Evolutionary conservation across 2,888 invertebrate genomes (phyloP), one percentile per base, ranked within the genome.

Genomic region (Tanypteryx hageni): DNA sequence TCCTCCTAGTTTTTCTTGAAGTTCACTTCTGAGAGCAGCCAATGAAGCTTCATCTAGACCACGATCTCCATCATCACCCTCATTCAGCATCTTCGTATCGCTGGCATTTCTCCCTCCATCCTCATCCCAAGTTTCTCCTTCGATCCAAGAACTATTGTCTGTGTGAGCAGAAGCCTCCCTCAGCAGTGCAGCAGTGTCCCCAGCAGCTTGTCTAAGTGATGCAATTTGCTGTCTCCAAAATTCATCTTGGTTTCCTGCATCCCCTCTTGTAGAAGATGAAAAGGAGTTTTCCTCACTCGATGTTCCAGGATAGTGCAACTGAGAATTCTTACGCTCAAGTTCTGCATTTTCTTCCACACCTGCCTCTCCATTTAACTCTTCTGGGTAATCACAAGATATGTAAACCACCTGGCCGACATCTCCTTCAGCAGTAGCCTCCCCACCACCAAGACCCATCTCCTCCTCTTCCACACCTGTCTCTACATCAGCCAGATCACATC

Each of bases 21-120:
- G 94, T 94, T 97, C 97, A 94, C 97, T 97, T 93, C 97, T 95
- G 93, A 97, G 96, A 0, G 97, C 97, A 76, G 96, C 96, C 94
- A 97, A 97, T 93, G 97, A 96, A 94, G 97, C 97, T 94, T 97
- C 97, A 94, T 97, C 97, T 93, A 97, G 95, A 27, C 96, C 96
- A 92, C 96, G 96, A 0, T 96, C 96, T 31, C 96, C 96, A 92
- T 93, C 96, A 92, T 94, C 59, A 18, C 64, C 64, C 14, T 27
- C 85, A n/a, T n/a, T 22, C 14, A n/a, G 22, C 16, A 31, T 68
- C 5, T 68, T 89, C n/a, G n/a, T 44, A 44, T 83, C 83, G n/a
- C 68, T n/a, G 27, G 13, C 44, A 64, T 44, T 92, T 13, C 76
- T 57, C 56, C 11, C n/a, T 18, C 14, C 57, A 56, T 68, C 86